Base-by-base conservation (phyloP, 2,797 vertebrate genomes). In the Pantherophis alleghaniensis region DNA sequence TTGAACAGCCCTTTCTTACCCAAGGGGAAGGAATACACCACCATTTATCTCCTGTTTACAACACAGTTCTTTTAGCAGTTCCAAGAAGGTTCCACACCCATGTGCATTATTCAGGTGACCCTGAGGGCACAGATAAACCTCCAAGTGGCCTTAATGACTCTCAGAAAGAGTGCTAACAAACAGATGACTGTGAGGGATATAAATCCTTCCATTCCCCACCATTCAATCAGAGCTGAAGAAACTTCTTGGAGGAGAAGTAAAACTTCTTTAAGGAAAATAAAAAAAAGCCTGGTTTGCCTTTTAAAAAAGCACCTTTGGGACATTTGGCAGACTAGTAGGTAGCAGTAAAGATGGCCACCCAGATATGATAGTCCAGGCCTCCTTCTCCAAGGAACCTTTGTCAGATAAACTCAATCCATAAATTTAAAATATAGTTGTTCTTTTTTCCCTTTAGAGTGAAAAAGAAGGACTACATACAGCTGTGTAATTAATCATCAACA, bases 371-470 rank as follows among this genome's bases (percentile, higher is more conserved):
- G 74, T 42, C 69, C 32, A 37, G n/a, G 2, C 32, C 69, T 74
- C 74, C 37, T 83, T 47, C 20, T 83, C 74, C 74, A 83, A 47
- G 20, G 74, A 47, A 83, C 4, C 74, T 83, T 83, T 7, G 4
- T 24, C 74, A 47, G 74, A 24, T 83, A 24, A 24, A 1, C 37
- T 83, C 37, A 83, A 74, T 74, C 7, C 6, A 16, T 1, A 51
- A 88, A 42, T 74, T 16, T 91, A 87, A 94, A 89, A 42, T 88
- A 92, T 90, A 92, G 0, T 88, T 89, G 4, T 3, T 92, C 91
- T 26, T 18, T 18, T 90, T 57, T 26, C 89, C 91, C 55, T 92
- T 26, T 51, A 20, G 66, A 93, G 55, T 9, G 18, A 94, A 89
- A 60, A 90, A 2, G 32, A 42, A 89, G 87, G 74, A 0, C 18